phyloP scores from a whole-genome alignment of 2,888 invertebrate species.

The Lasioglossum oenotherae region DNA sequence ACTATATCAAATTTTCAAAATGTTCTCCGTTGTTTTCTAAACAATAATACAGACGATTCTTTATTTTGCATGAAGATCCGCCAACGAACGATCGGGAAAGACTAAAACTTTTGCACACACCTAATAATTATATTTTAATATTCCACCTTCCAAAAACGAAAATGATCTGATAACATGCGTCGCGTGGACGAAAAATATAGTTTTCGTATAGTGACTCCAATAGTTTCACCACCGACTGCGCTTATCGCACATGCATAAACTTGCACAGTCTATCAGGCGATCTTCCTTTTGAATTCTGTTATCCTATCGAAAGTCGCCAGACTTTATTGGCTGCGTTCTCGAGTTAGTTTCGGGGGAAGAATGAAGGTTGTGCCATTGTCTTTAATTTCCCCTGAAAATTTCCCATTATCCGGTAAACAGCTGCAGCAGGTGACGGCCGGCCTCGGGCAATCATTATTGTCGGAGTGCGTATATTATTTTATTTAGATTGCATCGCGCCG shows the following conservation, averaged over 20 bases:
- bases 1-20: too few species aligned
- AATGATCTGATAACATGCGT: background rate
- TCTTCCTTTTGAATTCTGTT: background rate
- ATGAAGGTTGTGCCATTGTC: conserved; percentile 6
- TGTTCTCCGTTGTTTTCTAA: too few species aligned
- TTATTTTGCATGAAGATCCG: too few species aligned
- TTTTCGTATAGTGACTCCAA: background rate
- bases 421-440: conserved; percentile 60
- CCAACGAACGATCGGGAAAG: too few species aligned
- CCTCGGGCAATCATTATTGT: conserved; percentile 54
- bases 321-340: background rate
- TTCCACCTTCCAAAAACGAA: background rate
- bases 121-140: background rate
- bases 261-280: background rate
- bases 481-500: conserved; percentile 61
- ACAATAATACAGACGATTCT: too few species aligned
- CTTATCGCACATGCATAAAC: background rate
- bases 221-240: background rate
- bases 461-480: conserved; percentile 56
- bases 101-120: too few species aligned
- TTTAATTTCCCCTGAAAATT: conserved; percentile 50
- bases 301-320: background rate
- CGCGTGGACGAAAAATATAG: background rate
- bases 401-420: conserved; percentile 59
- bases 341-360: background rate